Percentiles rank a stretch among this genome's conserved stretches.
phyloP scores from a whole-genome alignment of 2,888 invertebrate species.

The Caenorhabditis sp. region DNA sequence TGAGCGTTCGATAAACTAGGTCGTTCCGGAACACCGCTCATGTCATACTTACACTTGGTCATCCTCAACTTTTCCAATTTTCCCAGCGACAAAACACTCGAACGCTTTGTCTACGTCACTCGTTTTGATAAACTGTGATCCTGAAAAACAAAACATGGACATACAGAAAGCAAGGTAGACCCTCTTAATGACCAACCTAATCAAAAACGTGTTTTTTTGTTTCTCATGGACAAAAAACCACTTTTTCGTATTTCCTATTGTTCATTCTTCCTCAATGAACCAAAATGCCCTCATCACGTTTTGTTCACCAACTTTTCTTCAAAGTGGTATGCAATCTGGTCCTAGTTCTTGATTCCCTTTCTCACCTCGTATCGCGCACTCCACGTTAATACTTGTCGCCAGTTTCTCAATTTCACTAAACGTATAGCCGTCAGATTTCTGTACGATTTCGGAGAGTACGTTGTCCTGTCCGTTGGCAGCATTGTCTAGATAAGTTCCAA shows the following conservation, averaged over 20 bases:
- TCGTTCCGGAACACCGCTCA: constrained; percentile 23
- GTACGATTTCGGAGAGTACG: constrained; percentile 31
- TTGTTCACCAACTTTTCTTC: constrained; percentile 3
- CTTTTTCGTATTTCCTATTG: not conserved
- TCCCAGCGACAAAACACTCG: constrained; percentile 50
- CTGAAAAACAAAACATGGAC: constrained; percentile 23
- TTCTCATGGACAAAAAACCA: constrained; percentile 13
- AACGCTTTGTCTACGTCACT: constrained; percentile 58
- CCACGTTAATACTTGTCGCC: constrained; percentile 55
- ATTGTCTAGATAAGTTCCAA: constrained; percentile 30
- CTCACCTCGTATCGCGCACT: constrained; percentile 58
- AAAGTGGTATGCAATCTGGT: not conserved
- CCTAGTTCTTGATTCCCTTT: not conserved
- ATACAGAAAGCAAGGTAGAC: not conserved
- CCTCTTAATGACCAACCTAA: not conserved
- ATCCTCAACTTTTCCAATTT: constrained; percentile 54
- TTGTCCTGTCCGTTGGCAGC: not conserved
- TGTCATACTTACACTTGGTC: constrained; percentile 48
- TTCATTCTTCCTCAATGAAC: not conserved
- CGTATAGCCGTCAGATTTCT: constrained; percentile 59
- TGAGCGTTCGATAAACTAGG: too few species aligned
- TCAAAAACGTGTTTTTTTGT: constrained; percentile 2
- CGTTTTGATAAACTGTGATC: constrained; percentile 21
- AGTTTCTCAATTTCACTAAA: constrained; percentile 59
- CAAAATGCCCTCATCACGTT: not conserved